Base-by-base conservation (phyloP, 2,888 invertebrate species). In the Noctua janthe region DNA sequence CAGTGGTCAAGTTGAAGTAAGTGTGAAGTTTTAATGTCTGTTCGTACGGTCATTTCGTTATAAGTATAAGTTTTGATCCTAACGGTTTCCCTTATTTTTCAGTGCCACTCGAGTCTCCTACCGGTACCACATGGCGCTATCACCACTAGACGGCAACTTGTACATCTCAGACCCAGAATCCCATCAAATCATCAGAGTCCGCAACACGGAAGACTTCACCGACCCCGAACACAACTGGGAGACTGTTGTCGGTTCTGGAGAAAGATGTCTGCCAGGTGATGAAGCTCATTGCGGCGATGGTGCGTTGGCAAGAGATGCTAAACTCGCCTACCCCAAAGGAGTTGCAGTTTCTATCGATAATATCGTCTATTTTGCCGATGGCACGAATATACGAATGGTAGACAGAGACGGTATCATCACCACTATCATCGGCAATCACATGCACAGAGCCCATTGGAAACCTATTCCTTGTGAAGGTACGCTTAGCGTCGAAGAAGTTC, bases 221-320 rank as follows among this genome's bases (percentile, higher is more conserved):
- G 98, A 99, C 91, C 99, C 99, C 0, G 99, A 99, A 92, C 98
- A 98, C 92, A 99, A 99, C 94, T 99, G 99, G 98, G 99, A 99
- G 94, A 98, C 99, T 0, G 98, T 99, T 13, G 99, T 99, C 0
- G 99, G 99, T 0, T 99, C 99, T 2, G 99, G 99, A 0, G 99
- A 99, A 94, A 97, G 99, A 88, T 99, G 99, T 94, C 96, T 99
- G 6, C 99, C 99, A 0, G 99, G 99, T 5, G 99, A 99, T 93
- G 99, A 99, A 93, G 99, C 99, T 0, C 99, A 99, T 91, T 99
- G 99, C 94, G 99, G 99, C 0, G 99, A 99, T 93, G 99, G 99
- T 2, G 99, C 99, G 0, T 95, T 98, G 71, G 99, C 99, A 0
- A 97, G 98, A 78, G 99, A 99, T 92, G 99, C 99, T 0, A 99